Evolutionary conservation across 2,113 vertebrate genomes (phyloP).

Genomic region (Ailurus styani): DNA sequence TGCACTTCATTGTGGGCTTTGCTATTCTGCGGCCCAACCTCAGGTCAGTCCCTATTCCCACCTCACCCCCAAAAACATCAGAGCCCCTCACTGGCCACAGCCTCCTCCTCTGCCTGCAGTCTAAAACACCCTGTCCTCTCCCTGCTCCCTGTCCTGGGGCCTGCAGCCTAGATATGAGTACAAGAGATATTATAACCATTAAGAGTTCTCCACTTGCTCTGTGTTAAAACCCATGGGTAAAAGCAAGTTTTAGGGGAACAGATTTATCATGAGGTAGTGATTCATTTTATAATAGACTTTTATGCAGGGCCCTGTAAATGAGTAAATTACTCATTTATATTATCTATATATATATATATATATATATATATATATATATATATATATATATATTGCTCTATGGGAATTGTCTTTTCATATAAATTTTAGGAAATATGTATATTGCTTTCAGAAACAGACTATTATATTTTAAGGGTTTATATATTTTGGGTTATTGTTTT

Average conservation of each 20-base stretch:
- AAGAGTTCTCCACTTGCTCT: background rate
- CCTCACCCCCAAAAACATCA: background rate
- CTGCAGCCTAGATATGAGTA: background rate
- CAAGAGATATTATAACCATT: background rate
- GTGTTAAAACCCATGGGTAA: background rate
- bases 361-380: background rate
- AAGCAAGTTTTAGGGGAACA: background rate
- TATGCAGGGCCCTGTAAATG: background rate
- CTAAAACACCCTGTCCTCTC: no score
- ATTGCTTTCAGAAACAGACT: background rate
- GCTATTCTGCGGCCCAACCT: constrained; percentile 90
- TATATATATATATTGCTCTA: background rate
- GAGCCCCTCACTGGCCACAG: background rate
- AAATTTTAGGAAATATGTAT: background rate
- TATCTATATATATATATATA: background rate
- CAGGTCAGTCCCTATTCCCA: constrained; percentile 81
- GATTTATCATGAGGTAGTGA: background rate
- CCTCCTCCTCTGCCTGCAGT: background rate
- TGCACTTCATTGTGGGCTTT: constrained; percentile 91
- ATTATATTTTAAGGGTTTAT: background rate
- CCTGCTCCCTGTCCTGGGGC: background rate
- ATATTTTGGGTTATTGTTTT: background rate
- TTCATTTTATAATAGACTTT: background rate
- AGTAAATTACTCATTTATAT: background rate
- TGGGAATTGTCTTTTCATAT: background rate